phyloP scores from a whole-genome alignment of 1,140 invertebrate genomes.

The Teleopsis dalmanni region DNA sequence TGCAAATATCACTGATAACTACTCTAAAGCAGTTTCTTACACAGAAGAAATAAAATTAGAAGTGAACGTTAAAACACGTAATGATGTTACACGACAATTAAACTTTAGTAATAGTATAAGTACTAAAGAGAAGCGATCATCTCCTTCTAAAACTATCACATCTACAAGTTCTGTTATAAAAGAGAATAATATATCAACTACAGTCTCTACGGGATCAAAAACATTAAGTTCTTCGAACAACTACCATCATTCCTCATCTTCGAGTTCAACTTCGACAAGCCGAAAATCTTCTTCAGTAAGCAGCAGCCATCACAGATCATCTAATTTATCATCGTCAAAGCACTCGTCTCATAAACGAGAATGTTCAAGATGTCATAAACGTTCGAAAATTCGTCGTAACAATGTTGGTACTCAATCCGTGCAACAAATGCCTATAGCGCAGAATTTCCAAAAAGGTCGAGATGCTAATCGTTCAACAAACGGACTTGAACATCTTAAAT shows the following conservation, averaged over 20 bases:
- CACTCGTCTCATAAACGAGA: conserved; percentile 41
- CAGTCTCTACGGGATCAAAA: neutral
- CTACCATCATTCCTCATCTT: conserved; percentile 5
- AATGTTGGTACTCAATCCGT: conserved; percentile 57
- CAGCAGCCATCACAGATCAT: conserved; percentile 22
- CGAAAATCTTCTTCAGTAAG: conserved; percentile 12
- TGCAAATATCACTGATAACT: neutral
- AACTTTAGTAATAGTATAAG: conserved; percentile 20
- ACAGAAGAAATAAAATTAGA: neutral
- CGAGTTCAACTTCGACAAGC: conserved; percentile 7
- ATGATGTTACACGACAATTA: conserved; percentile 34
- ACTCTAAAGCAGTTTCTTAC: conserved; percentile 8
- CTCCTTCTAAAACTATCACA: neutral
- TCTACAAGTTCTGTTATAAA: neutral
- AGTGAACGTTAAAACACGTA: conserved; percentile 21
- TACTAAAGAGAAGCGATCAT: neutral
- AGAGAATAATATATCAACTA: neutral
- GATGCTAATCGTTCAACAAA: conserved; percentile 34
- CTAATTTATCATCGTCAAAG: conserved; percentile 26
- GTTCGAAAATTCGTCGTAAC: conserved; percentile 53
- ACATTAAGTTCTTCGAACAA: neutral
- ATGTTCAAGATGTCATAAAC: conserved; percentile 54
- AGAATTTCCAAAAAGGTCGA: conserved; percentile 27
- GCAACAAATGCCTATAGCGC: conserved; percentile 22
- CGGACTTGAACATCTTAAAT: conserved; percentile 56